Percentiles rank a stretch among this genome's conserved stretches.
phyloP scores from a whole-genome alignment of 2,113 vertebrate genomes.

The Amblyornis subalaris region DNA sequence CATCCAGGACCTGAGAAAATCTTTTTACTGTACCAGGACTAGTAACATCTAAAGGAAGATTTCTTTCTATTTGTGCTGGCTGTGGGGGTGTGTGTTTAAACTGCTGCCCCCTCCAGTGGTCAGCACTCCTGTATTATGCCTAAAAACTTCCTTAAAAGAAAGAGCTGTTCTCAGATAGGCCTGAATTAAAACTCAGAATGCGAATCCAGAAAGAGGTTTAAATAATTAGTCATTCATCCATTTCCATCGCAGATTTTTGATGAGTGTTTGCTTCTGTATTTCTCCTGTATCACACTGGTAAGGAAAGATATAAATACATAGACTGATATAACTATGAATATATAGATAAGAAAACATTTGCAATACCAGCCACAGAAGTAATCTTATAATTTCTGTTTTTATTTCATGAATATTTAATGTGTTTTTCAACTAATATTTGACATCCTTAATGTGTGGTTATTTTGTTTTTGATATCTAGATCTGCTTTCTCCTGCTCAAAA shows the following conservation, averaged over 20 bases:
- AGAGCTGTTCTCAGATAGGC: neutral
- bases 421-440: neutral
- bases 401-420: neutral
- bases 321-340: neutral
- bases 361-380: neutral
- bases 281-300: neutral
- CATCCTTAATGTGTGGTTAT: neutral
- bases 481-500: neutral
- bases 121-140: rapidly evolving
- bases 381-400: neutral
- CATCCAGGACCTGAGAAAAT: neutral
- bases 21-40: neutral
- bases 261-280: neutral
- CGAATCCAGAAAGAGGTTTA: neutral
- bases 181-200: neutral
- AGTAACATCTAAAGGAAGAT: neutral
- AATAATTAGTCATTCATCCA: neutral
- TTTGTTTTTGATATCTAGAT: neutral
- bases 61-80: neutral
- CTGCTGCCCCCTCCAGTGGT: rapidly evolving
- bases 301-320: neutral
- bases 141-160: neutral
- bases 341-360: neutral
- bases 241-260: neutral
- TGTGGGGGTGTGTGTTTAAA: neutral